These are phyloP conservation scores for Gopherus flavomarginatus DNA, from an alignment of 2,113 vertebrate genomes.

Conservation along the genomic window DNA sequence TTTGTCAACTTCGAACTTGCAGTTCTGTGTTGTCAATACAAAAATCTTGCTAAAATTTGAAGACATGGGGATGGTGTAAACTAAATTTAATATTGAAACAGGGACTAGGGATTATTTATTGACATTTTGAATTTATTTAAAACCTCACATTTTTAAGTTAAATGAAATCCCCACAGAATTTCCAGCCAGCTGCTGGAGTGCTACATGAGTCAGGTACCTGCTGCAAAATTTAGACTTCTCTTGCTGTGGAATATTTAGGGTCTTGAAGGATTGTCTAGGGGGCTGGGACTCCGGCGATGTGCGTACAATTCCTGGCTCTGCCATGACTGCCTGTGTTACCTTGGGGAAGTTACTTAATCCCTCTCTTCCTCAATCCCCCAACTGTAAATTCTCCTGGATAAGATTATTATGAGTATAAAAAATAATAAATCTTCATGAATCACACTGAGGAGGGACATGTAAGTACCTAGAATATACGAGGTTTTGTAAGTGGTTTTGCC, in stretches of 20 bases:
- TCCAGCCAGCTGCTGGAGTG: not conserved
- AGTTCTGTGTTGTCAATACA: not conserved
- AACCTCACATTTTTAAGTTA: not conserved
- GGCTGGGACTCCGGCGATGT: not conserved
- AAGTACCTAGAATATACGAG: not conserved
- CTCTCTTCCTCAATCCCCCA: not conserved
- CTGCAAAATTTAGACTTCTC: not conserved
- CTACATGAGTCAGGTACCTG: not conserved
- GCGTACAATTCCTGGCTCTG: not conserved
- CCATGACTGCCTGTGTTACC: not conserved
- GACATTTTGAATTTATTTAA: not conserved
- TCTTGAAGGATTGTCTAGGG: not conserved
- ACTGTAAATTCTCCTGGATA: not conserved
- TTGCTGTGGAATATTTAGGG: not conserved
- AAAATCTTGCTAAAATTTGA: conserved; percentile 1
- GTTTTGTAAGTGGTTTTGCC: conserved; percentile 42
- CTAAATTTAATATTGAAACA: not conserved
- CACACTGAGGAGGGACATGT: not conserved
- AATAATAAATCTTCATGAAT: not conserved
- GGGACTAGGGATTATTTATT: not conserved
- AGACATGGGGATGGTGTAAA: not conserved
- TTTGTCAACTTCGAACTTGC: conserved; percentile 9
- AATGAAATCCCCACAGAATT: not conserved
- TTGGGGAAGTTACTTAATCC: not conserved
- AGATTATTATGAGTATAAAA: not conserved